These are phyloP conservation scores for Hecatera dysodea DNA, from an alignment of 2,888 invertebrate genomes.

Conservation along the genomic window DNA sequence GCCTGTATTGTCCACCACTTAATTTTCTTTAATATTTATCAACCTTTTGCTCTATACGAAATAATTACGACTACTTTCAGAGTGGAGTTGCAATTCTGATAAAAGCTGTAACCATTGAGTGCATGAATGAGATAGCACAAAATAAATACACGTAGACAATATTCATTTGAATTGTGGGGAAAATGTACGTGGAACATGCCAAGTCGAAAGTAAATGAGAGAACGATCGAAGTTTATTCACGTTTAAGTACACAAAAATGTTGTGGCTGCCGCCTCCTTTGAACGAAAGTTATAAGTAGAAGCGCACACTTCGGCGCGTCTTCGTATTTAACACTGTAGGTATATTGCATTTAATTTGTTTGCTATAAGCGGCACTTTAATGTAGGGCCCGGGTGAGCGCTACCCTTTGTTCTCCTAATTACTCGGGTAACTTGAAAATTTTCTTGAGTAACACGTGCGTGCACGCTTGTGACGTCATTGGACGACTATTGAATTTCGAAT, in stretches of 20 bases:
- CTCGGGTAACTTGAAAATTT: constrained; percentile 65
- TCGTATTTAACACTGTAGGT: constrained; percentile 77
- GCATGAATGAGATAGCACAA: constrained; percentile 56
- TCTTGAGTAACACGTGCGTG: constrained; percentile 71
- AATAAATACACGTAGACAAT: constrained; percentile 49
- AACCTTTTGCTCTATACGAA: constrained; percentile 13
- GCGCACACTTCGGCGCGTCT: constrained; percentile 81
- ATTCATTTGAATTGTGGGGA: constrained; percentile 41
- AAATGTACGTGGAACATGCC: constrained; percentile 11
- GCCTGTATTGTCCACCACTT: constrained; percentile 20
- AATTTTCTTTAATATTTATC: constrained; percentile 38
- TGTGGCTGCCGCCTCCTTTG: constrained; percentile 60
- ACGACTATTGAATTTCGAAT: constrained; percentile 40
- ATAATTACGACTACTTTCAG: constrained; percentile 39
- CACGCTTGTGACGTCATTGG: constrained; percentile 58
- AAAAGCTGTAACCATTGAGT: constrained; percentile 47
- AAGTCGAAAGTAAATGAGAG: not conserved
- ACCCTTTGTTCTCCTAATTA: constrained; percentile 81
- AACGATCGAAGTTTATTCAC: constrained; percentile 24
- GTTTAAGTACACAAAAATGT: constrained; percentile 36
- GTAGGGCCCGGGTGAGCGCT: constrained; percentile 80
- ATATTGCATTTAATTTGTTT: constrained; percentile 86
- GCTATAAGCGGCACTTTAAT: constrained; percentile 82
- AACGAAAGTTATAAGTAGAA: constrained; percentile 74
- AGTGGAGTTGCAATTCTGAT: constrained; percentile 43